phyloP scores from a whole-genome alignment of 2,888 invertebrate species.

The Pocota personata region DNA sequence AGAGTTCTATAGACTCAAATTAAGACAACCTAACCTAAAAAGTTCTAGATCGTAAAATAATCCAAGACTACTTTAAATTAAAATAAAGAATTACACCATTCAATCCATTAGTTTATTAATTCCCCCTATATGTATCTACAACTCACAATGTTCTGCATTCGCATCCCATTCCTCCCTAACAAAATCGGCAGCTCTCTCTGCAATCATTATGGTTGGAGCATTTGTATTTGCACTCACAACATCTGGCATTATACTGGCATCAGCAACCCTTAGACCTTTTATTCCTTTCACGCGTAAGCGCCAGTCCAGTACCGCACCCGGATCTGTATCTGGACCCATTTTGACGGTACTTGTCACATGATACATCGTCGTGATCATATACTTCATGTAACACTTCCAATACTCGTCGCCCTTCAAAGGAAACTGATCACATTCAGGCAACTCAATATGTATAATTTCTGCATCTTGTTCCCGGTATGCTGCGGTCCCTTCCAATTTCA shows the following conservation, averaged over 20 bases:
- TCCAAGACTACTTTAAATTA: background rate
- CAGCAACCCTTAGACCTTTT: slow-evolving; percentile 89
- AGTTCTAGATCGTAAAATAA: too few species aligned
- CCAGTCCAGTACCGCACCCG: slow-evolving; percentile 84
- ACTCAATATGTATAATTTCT: slow-evolving; percentile 73
- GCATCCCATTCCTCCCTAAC: slow-evolving; percentile 76
- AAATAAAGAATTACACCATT: background rate
- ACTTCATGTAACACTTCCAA: slow-evolving; percentile 85
- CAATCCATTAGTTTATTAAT: background rate
- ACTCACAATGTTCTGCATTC: background rate
- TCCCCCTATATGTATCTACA: background rate
- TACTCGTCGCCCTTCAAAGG: slow-evolving; percentile 82
- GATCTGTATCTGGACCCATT: slow-evolving; percentile 85
- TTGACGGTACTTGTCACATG: slow-evolving; percentile 89
- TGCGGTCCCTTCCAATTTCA: slow-evolving; percentile 81
- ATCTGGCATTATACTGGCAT: slow-evolving; percentile 92
- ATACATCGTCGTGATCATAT: slow-evolving; percentile 85
- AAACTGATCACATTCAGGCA: slow-evolving; percentile 76
- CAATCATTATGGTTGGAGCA: slow-evolving; percentile 93
- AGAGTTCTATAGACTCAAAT: too few species aligned
- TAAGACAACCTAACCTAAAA: too few species aligned
- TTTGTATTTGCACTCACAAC: slow-evolving; percentile 92
- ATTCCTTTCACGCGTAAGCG: slow-evolving; percentile 85
- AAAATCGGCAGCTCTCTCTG: slow-evolving; percentile 89
- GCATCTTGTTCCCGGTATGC: slow-evolving; percentile 81